Evolutionary conservation across 2,113 vertebrate genomes (phyloP).

Genomic region (Trinectes maculatus): DNA sequence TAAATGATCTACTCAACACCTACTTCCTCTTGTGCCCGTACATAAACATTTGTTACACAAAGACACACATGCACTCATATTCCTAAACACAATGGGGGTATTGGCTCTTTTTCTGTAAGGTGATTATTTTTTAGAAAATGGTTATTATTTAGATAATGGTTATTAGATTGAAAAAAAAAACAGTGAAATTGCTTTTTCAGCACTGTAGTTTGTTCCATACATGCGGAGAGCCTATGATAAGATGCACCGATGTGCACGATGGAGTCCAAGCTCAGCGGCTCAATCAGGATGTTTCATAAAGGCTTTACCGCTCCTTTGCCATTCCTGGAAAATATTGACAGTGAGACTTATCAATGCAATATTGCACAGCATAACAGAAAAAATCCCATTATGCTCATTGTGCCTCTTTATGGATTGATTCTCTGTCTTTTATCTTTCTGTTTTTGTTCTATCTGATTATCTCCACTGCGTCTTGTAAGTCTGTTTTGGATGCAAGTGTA

Average conservation of each 20-base stretch:
- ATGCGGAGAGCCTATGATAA: no score
- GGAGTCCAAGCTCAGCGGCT: no score
- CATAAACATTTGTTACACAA: conserved; percentile 32
- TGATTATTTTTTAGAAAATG: no score
- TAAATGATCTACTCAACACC: conserved; percentile 57
- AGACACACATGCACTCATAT: conserved; percentile 3
- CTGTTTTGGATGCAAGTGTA: conserved; percentile 7
- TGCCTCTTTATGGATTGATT: background rate
- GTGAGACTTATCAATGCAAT: no score
- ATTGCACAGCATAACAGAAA: no score
- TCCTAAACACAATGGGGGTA: conserved; percentile 26
- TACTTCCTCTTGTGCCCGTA: conserved; percentile 27
- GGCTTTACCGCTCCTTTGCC: background rate
- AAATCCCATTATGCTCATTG: background rate
- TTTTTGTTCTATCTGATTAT: background rate
- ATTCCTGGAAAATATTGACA: background rate
- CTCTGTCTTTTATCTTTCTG: background rate
- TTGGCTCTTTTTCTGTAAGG: background rate
- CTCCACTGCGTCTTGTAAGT: background rate
- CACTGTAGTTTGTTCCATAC: no score
- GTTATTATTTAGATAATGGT: no score
- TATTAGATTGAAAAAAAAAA: no score
- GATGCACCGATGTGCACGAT: no score
- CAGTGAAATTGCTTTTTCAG: no score
- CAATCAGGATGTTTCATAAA: background rate